These are phyloP conservation scores for Spialia ferax DNA, from an alignment of 2,888 invertebrate genomes.

Conservation along the genomic window DNA sequence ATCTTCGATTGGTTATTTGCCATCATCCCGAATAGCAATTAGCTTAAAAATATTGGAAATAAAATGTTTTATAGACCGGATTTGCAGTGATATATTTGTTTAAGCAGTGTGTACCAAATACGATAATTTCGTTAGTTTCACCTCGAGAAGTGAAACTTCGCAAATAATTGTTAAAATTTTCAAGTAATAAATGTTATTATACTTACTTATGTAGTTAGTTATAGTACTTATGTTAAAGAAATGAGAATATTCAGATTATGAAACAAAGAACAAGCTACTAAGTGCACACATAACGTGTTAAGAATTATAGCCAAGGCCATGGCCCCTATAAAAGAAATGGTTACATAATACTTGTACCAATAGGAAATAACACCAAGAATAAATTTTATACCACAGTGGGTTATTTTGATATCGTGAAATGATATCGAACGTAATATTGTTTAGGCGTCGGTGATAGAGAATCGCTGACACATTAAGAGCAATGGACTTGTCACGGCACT, in stretches of 20 bases:
- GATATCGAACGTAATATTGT: constrained; percentile 3
- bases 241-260: not conserved
- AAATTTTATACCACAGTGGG: not conserved
- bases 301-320: no score
- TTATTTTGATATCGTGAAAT: constrained; percentile 5
- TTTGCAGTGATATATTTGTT: no score
- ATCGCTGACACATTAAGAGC: constrained; percentile 35
- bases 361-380: not conserved
- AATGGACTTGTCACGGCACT: constrained; percentile 35
- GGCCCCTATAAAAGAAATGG: not conserved
- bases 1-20: no score
- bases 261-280: not conserved
- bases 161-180: not conserved
- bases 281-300: no score
- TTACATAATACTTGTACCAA: not conserved
- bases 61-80: no score
- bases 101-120: no score
- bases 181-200: not conserved
- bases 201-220: no score
- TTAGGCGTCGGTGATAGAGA: constrained; percentile 3
- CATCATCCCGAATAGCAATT: no score
- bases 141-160: not conserved
- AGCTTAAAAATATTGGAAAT: no score
- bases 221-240: not conserved
- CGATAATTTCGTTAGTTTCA: not conserved